Conservation (phyloP, 2,888 invertebrate species). For the Caenorhabditis sp. region DNA sequence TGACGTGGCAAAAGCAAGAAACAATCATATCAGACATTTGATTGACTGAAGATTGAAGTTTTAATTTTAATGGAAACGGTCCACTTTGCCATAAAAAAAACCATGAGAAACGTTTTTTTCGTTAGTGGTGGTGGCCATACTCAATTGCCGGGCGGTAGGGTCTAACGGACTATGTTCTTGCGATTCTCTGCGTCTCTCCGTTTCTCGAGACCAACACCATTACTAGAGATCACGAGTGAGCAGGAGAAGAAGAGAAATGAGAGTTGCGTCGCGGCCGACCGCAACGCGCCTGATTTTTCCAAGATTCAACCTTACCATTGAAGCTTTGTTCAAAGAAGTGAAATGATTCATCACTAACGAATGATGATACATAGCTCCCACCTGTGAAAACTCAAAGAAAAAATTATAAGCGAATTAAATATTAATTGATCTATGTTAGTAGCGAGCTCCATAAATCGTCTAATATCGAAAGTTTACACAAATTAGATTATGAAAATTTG, state of each 20-base stretch:
- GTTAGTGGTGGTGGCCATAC: slow-evolving; percentile 37
- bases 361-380: too few relatives aligned
- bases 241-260: slow-evolving; percentile 19
- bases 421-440: background rate
- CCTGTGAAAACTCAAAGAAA: too few relatives aligned
- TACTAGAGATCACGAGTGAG: slow-evolving; percentile 3
- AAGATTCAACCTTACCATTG: background rate
- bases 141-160: slow-evolving; percentile 52
- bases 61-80: background rate
- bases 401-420: too few relatives aligned
- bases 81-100: background rate
- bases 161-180: slow-evolving; percentile 37
- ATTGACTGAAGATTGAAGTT: background rate
- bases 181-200: slow-evolving; percentile 32
- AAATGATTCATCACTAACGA: background rate
- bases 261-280: slow-evolving; percentile 52
- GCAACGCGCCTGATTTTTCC: slow-evolving; percentile 50
- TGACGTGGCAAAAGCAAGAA: slow-evolving; percentile 39
- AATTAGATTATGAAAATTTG: background rate
- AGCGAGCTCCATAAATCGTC: background rate
- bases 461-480: slow-evolving; percentile 2
- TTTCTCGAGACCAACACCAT: slow-evolving; percentile 16
- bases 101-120: background rate
- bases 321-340: background rate
- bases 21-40: slow-evolving; percentile 21